Percentiles rank a stretch among this genome's conserved stretches.
These are phyloP conservation scores for Zaprionus ornatus DNA, from an alignment of 1,140 invertebrate genomes.

Conservation along the genomic window DNA sequence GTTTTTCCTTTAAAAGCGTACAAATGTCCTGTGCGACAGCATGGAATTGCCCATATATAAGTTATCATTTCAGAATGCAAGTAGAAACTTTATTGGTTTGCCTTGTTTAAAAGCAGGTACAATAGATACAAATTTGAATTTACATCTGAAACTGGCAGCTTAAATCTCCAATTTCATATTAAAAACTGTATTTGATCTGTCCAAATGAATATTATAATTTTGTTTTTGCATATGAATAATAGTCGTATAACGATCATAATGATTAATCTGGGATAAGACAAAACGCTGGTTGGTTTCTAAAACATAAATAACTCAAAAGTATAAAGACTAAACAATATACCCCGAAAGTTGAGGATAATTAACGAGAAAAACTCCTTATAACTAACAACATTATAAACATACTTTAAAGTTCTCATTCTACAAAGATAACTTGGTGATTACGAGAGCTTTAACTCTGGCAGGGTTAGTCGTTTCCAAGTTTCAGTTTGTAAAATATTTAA, in stretches of 20 bases:
- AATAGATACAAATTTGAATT: not conserved
- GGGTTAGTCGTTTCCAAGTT: not conserved
- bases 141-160: not conserved
- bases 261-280: not conserved
- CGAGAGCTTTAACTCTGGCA: not conserved
- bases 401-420: not conserved
- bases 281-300: slow-evolving; percentile 1
- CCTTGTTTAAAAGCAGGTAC: slow-evolving; percentile 17
- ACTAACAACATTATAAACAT: slow-evolving; percentile 9
- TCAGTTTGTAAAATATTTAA: not conserved
- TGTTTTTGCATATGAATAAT: not conserved
- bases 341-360: not conserved
- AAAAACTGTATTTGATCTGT: slow-evolving; percentile 1
- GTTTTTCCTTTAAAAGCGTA: too few relatives aligned
- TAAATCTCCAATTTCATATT: not conserved
- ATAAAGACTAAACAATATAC: slow-evolving; percentile 8
- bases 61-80: not conserved
- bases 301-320: slow-evolving; percentile 9
- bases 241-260: slow-evolving; percentile 15
- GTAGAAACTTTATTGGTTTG: slow-evolving; percentile 17
- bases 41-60: too few relatives aligned
- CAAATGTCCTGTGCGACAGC: too few relatives aligned
- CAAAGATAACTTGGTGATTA: not conserved
- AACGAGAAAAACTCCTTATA: slow-evolving; percentile 2
- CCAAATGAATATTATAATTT: not conserved